Percentiles rank a stretch among this genome's conserved stretches.
phyloP scores from a whole-genome alignment of 2,888 invertebrate species.

The Plagodis dolabraria region DNA sequence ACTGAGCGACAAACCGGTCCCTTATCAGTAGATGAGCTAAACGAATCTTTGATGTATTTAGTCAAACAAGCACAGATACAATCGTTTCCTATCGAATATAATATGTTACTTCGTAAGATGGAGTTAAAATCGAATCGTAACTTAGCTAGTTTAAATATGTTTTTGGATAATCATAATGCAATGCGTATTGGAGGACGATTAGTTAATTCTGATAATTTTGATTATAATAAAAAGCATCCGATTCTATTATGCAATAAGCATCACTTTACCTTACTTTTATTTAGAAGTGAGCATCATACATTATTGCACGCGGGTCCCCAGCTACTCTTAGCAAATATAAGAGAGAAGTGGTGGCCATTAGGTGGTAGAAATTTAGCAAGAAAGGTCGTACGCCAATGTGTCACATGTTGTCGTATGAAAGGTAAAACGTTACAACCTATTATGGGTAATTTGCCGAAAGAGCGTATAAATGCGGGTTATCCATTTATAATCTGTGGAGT shows the following conservation, averaged over 20 bases:
- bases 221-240: slow-evolving; percentile 22
- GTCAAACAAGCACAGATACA: slow-evolving; percentile 1
- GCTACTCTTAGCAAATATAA: neutral
- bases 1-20: slow-evolving; percentile 3
- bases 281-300: slow-evolving; percentile 1
- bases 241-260: slow-evolving; percentile 15
- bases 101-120: neutral
- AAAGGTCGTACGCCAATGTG: neutral
- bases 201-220: slow-evolving; percentile 9
- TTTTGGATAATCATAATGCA: slow-evolving; percentile 11
- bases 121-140: neutral
- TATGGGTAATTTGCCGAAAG: slow-evolving; percentile 30
- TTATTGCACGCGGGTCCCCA: slow-evolving; percentile 12
- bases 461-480: slow-evolving; percentile 22
- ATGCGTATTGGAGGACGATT: slow-evolving; percentile 22
- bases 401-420: slow-evolving; percentile 19
- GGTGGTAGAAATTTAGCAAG: neutral
- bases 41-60: neutral
- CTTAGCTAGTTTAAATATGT: slow-evolving; percentile 6
- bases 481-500: slow-evolving; percentile 29
- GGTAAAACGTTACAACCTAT: slow-evolving; percentile 21
- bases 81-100: slow-evolving; percentile 3
- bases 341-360: slow-evolving; percentile 1
- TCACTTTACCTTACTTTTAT: slow-evolving; percentile 1
- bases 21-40: slow-evolving; percentile 9